Base-by-base conservation (phyloP, 2,797 vertebrate species). In the Enteromius viviparus region DNA sequence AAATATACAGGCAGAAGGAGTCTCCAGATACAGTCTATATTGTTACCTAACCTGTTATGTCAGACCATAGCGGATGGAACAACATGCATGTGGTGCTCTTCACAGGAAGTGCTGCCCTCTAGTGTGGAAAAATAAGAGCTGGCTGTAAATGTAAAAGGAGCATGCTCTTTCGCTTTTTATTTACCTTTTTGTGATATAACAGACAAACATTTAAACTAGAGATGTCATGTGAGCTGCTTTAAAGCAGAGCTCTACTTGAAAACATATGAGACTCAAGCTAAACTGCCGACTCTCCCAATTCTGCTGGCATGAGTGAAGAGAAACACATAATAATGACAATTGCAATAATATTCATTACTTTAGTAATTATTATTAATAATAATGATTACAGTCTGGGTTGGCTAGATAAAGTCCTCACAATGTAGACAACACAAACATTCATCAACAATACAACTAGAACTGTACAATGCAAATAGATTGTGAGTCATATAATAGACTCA, bases 41-140 rank as follows among this genome's bases (percentile, higher is more conserved):
- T 14, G 55, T 84, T 84, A 86, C 79, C 77, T 86, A 84, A 84
- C 47, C 55, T 55, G 75, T 85, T 85, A 83, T 76, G 66, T 81
- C 65, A 77, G n/a, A 70, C 14, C 4, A 23, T 4, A 51, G 37
- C 0, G 40, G 42, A 62, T 62, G 15, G 42, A 78, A 60, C 26
- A 23, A 78, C 23, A 26, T 47, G 26, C 51, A 47, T 71, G 9
- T 45, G 62, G 32, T 4, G 45, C 58, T 21, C 45, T 45, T 62
- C 23, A 42, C 23, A 55, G 37, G 49, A 47, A 51, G 49, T 64
- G 49, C 75, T 84, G 76, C 82, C 83, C 37, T 78, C 85, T 87
- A 70, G 83, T 69, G 85, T 26, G 21, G 8, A 49, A 69, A 45
- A 15, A 68, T 26, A 23, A 45, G 34, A 34, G 14, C 4, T 47